Evolutionary conservation across 2,888 invertebrate genomes (phyloP).

Genomic region (Drosophila subsilvestris): DNA sequence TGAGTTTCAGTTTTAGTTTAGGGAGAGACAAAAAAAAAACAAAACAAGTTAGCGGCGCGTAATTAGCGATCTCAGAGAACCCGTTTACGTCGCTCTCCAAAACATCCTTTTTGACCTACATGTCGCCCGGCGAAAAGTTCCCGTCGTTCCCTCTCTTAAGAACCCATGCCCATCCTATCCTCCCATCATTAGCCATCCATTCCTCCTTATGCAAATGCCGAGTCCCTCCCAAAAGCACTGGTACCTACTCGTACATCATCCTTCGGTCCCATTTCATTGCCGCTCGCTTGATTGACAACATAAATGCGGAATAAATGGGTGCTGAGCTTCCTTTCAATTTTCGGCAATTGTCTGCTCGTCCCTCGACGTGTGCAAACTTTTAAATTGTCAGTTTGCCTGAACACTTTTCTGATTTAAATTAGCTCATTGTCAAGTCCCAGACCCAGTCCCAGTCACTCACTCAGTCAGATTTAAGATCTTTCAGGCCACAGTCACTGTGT

Average conservation of each 20-base stretch:
- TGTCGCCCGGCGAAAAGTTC: constrained; percentile 56
- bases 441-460: constrained; percentile 10
- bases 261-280: constrained; percentile 27
- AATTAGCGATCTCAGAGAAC: constrained; percentile 62
- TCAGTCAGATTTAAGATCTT: constrained; percentile 61
- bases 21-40: no score
- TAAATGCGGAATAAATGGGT: constrained; percentile 41
- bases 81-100: constrained; percentile 41
- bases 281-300: constrained; percentile 68
- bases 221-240: constrained; percentile 9
- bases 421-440: constrained; percentile 56
- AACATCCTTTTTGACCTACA: constrained; percentile 67
- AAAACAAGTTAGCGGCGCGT: constrained; percentile 62
- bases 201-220: constrained; percentile 65
- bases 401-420: constrained; percentile 81
- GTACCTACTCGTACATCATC: constrained; percentile 43
- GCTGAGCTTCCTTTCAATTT: constrained; percentile 52
- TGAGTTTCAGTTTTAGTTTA: constrained; percentile 21
- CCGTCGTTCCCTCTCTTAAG: constrained; percentile 1
- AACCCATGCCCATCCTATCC: constrained; percentile 19
- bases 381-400: constrained; percentile 68
- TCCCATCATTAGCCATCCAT: constrained; percentile 61
- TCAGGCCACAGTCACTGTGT: constrained; percentile 1
- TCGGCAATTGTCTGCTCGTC: constrained; percentile 55
- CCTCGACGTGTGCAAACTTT: constrained; percentile 40